phyloP scores from a whole-genome alignment of 2,888 invertebrate species.

The Venustoraphidia nigricollis region DNA sequence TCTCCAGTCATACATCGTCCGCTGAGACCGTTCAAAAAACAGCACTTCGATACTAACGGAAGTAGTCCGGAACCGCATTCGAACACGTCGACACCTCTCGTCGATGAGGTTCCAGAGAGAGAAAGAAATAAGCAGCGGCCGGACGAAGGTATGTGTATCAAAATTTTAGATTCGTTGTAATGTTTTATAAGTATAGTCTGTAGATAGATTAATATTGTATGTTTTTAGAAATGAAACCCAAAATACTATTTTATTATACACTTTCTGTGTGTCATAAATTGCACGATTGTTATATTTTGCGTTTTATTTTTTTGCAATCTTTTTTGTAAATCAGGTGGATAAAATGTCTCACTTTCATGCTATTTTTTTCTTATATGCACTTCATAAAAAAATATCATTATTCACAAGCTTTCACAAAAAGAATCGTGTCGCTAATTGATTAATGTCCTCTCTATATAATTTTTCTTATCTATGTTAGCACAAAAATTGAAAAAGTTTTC shows the following conservation, averaged over 20 bases:
- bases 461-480: too few relatives aligned
- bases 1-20: conserved; percentile 35
- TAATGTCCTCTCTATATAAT: too few relatives aligned
- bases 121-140: conserved; percentile 12
- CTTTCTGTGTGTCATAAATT: conserved; percentile 12
- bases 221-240: conserved; percentile 10
- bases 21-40: conserved; percentile 28
- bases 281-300: background rate
- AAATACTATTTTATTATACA: conserved; percentile 15
- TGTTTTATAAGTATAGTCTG: conserved; percentile 1
- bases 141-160: conserved; percentile 27
- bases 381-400: too few relatives aligned
- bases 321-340: background rate
- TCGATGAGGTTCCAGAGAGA: conserved; percentile 37
- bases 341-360: background rate
- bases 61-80: conserved; percentile 51
- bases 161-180: background rate
- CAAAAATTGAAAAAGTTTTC: too few relatives aligned
- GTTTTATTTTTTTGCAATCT: background rate
- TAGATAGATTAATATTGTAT: conserved; percentile 2
- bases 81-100: conserved; percentile 45
- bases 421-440: too few relatives aligned
- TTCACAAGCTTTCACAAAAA: too few relatives aligned
- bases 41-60: conserved; percentile 15
- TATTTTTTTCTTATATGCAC: background rate